These are phyloP conservation scores for Pagrus major DNA, from an alignment of 2,113 vertebrate genomes.

Conservation along the genomic window DNA sequence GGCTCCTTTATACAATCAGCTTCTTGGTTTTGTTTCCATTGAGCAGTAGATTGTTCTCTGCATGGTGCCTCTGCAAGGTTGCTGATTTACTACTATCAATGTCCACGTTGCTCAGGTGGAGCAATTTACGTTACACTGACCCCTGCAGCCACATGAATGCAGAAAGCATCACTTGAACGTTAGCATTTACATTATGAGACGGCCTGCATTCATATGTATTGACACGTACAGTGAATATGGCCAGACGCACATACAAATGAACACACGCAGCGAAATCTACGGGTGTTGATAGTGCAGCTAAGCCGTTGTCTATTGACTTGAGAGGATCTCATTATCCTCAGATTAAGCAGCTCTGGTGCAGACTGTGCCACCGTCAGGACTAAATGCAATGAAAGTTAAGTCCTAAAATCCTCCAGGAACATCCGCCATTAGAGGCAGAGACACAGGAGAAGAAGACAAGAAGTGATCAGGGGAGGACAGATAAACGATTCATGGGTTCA, in stretches of 20 bases:
- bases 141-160: neutral
- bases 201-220: neutral
- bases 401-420: constrained; percentile 24
- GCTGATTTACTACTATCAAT: too few species aligned
- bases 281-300: constrained; percentile 43
- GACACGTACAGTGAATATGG: neutral
- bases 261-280: constrained; percentile 16
- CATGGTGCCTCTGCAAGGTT: too few species aligned
- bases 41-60: too few species aligned
- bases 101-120: too few species aligned
- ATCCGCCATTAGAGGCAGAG: neutral
- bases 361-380: constrained; percentile 24
- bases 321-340: constrained; percentile 65
- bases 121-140: neutral
- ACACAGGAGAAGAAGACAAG: constrained; percentile 11
- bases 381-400: constrained; percentile 41
- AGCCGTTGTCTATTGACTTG: constrained; percentile 46
- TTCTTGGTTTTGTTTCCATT: too few species aligned
- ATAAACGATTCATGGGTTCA: neutral
- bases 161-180: neutral
- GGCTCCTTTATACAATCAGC: too few species aligned
- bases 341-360: constrained; percentile 51
- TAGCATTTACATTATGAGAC: neutral
- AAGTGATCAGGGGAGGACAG: neutral
- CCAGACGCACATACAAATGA: neutral